These are phyloP conservation scores for Xestia rhomboidea DNA, from an alignment of 2,888 invertebrate species.

Conservation along the genomic window DNA sequence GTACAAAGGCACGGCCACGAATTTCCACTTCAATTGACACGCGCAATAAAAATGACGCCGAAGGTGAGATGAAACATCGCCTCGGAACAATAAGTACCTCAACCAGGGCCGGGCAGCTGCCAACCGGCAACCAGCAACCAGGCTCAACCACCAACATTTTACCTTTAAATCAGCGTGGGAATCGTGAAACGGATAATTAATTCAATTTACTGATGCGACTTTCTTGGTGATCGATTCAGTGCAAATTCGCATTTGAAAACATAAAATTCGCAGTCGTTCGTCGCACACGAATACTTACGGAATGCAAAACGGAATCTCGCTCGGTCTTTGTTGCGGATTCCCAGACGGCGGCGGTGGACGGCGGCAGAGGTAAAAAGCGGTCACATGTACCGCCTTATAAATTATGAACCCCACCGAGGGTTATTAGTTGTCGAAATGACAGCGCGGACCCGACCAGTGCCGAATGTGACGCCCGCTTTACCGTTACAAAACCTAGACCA, in stretches of 20 bases:
- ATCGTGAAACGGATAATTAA: constrained; percentile 66
- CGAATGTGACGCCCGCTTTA: constrained; percentile 79
- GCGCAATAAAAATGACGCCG: constrained; percentile 66
- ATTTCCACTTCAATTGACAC: constrained; percentile 67
- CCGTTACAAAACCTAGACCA: constrained; percentile 85
- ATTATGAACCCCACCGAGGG: constrained; percentile 82
- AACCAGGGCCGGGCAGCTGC: constrained; percentile 11
- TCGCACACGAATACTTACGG: constrained; percentile 82
- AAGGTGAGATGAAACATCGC: constrained; percentile 65
- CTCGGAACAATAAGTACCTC: constrained; percentile 51
- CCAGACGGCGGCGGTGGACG: constrained; percentile 85
- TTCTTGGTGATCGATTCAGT: constrained; percentile 78
- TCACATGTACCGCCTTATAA: constrained; percentile 85
- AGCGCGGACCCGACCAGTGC: constrained; percentile 69
- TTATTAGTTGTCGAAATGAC: constrained; percentile 88
- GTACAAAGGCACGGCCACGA: constrained; percentile 69
- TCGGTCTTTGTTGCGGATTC: constrained; percentile 89
- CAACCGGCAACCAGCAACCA: neutral
- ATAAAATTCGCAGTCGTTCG: constrained; percentile 79
- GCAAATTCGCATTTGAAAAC: constrained; percentile 80
- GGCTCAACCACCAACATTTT: constrained; percentile 39
- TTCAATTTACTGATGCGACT: constrained; percentile 63
- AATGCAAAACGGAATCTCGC: constrained; percentile 89
- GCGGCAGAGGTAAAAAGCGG: constrained; percentile 85
- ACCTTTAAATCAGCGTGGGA: constrained; percentile 67